Percentiles rank a stretch among this genome's conserved stretches.
Conservation (phyloP, 2,113 vertebrate genomes). For the Dinomys branickii region DNA sequence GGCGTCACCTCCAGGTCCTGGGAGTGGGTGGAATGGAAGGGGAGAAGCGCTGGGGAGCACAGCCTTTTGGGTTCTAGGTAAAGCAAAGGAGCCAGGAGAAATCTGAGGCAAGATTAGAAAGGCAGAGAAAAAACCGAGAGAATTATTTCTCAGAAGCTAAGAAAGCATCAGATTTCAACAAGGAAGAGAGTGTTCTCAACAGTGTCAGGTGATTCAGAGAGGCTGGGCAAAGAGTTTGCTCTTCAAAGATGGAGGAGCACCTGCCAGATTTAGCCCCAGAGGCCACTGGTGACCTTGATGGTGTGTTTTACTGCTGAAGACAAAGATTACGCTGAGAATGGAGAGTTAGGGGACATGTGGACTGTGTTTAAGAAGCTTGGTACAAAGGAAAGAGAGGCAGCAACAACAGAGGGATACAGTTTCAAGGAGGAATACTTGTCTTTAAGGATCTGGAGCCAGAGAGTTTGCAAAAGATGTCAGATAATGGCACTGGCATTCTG, state of each 20-base stretch:
- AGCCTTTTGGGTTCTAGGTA: not conserved
- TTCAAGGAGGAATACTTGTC: not conserved
- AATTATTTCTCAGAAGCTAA: not conserved
- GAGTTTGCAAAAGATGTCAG: not conserved
- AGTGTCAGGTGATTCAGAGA: not conserved
- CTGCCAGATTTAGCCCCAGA: not conserved
- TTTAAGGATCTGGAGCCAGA: not conserved
- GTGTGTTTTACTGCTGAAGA: not conserved
- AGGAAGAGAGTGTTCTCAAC: not conserved
- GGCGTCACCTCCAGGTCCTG: too few relatives aligned
- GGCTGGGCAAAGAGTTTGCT: not conserved
- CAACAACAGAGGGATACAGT: fast-evolving
- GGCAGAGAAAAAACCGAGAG: not conserved
- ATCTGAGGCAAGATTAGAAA: not conserved
- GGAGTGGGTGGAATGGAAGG: not conserved
- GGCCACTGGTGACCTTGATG: not conserved
- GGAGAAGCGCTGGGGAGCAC: not conserved
- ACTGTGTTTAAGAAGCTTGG: not conserved
- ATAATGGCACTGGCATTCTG: not conserved
- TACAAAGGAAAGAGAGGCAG: not conserved
- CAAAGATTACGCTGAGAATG: not conserved
- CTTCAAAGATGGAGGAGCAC: not conserved
- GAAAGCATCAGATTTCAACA: not conserved
- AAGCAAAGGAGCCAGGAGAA: not conserved
- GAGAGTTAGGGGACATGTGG: not conserved